Evolutionary conservation across 2,113 vertebrate genomes (phyloP), one percentile per base, ranked within the genome.

Genomic region (Elgaria multicarinata): DNA sequence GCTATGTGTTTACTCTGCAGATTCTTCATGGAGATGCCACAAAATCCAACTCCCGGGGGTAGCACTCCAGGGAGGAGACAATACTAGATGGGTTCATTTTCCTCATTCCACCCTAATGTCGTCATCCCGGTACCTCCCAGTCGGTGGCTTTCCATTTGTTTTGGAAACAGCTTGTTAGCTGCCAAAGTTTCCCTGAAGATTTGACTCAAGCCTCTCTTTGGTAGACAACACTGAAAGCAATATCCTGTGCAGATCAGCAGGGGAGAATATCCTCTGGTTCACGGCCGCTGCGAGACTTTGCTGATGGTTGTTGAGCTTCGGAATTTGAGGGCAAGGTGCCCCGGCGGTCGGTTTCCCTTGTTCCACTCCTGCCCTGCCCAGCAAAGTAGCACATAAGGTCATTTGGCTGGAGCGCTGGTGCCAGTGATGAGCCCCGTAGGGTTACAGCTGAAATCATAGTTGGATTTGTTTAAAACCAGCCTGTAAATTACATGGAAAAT

Each of bases 111-210:
- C 42, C 6, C 72, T 79, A 4, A 71, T 93, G 28, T 22, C 36
- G 7, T 85, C 28, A 50, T 85, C 3, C 46, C n/a, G 14, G 13
- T 92, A 46, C 84, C 39, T 4, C 67, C 22, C 87, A 82, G 80
- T 42, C 31, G 58, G 4, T 83, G 83, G 42, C 39, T 90, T 90
- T 89, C 76, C 5, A 0, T 92, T 89, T 66, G 90, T 89, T 89
- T 91, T 22, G 67, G 66, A 58, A 86, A 66, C 9, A 16, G n/a
- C 26, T 80, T 1, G 12, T 74, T 71, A 55, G 50, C 79, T 83
- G 39, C 69, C 87, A 83, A 74, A 75, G 44, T 66, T 36, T 42
- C 74, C 74, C n/a, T n/a, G 33, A 50, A 80, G 10, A 64, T 42
- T 88, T 42, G 71, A 31, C 31, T 72, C 26, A 33, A 55, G 78